These are phyloP conservation scores for Macrocentrus cingulum DNA, from an alignment of 1,140 invertebrate genomes.

Conservation along the genomic window DNA sequence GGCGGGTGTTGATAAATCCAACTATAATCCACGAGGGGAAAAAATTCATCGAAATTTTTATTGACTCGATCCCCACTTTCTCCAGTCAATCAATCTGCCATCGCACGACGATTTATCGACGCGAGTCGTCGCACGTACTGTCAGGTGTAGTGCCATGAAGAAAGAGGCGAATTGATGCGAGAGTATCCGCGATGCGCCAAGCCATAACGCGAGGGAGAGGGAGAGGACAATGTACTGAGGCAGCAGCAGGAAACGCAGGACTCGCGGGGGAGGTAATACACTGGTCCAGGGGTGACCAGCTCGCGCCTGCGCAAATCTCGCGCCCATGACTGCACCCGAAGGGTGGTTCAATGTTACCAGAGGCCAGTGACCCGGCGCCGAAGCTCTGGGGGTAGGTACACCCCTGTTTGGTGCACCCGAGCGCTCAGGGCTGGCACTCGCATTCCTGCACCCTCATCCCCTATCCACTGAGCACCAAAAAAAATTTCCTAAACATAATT, in stretches of 20 bases:
- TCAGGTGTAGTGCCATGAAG: neutral
- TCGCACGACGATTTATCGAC: too few relatives aligned
- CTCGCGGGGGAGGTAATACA: constrained; percentile 16
- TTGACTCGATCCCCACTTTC: too few relatives aligned
- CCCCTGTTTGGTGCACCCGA: constrained; percentile 24
- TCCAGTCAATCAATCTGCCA: too few relatives aligned
- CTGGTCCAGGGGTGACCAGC: constrained; percentile 31
- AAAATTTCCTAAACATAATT: too few relatives aligned
- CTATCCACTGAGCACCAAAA: too few relatives aligned
- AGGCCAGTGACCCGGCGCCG: constrained; percentile 52
- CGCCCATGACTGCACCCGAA: constrained; percentile 56
- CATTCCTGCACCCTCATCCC: too few relatives aligned
- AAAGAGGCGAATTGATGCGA: constrained; percentile 10
- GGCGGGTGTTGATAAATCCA: too few relatives aligned
- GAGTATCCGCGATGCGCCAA: constrained; percentile 7
- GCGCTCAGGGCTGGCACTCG: too few relatives aligned
- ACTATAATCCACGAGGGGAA: too few relatives aligned
- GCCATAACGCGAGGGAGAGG: neutral
- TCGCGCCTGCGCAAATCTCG: constrained; percentile 46
- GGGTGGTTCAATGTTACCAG: constrained; percentile 60
- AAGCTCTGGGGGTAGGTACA: constrained; percentile 12
- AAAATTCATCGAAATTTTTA: too few relatives aligned
- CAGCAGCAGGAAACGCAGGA: constrained; percentile 14
- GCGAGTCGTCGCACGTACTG: neutral
- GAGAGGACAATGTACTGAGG: constrained; percentile 11